phyloP scores from a whole-genome alignment of 2,113 vertebrate species.

The Chitala chitala region DNA sequence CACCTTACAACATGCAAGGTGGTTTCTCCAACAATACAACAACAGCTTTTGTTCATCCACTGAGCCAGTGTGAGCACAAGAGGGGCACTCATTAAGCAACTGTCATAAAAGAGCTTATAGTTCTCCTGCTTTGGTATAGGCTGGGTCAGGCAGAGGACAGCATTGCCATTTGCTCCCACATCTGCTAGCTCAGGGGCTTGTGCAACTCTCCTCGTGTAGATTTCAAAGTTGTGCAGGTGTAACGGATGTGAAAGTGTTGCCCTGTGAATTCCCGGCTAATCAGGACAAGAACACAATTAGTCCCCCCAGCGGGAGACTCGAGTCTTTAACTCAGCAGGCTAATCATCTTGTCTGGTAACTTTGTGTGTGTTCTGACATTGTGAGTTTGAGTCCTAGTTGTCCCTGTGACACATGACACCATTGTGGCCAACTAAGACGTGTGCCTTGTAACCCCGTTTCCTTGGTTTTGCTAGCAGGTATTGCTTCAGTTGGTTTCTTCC shows the following conservation, averaged over 20 bases:
- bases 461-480: conserved; percentile 26
- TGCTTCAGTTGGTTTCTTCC: conserved; percentile 26
- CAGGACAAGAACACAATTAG: too few relatives aligned
- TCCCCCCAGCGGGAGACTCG: too few relatives aligned
- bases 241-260: too few relatives aligned
- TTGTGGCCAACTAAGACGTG: not conserved
- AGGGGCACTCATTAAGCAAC: not conserved
- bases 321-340: too few relatives aligned
- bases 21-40: conserved; percentile 19
- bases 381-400: too few relatives aligned
- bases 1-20: conserved; percentile 23
- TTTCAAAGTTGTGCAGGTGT: conserved; percentile 12
- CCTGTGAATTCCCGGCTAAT: too few relatives aligned
- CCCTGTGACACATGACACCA: too few relatives aligned
- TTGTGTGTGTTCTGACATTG: too few relatives aligned
- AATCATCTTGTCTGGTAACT: too few relatives aligned
- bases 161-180: conserved; percentile 22
- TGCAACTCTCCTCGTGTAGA: conserved; percentile 25
- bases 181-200: conserved; percentile 20
- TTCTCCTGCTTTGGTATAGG: too few relatives aligned
- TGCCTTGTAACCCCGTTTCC: conserved; percentile 1
- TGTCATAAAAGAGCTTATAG: too few relatives aligned
- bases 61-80: conserved; percentile 1
- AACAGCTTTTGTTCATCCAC: conserved; percentile 11
- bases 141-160: too few relatives aligned